phyloP scores from a whole-genome alignment of 2,113 vertebrate genomes.

The Athene cunicularia region DNA sequence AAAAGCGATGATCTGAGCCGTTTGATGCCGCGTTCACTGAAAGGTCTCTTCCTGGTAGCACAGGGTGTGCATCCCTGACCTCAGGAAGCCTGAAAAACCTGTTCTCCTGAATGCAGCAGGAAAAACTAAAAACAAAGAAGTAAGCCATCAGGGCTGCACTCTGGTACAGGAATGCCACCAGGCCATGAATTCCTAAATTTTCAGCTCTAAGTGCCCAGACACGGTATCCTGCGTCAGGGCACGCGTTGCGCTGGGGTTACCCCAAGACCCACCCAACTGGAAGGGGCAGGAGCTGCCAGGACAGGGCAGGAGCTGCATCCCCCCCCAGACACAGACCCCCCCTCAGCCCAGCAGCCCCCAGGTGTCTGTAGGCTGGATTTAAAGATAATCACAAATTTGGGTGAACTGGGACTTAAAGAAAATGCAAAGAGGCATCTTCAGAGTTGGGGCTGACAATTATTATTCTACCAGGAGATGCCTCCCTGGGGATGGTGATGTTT shows the following conservation, averaged over 20 bases:
- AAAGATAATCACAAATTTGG: not conserved
- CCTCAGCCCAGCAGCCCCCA: not conserved
- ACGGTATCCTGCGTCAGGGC: rapidly evolving
- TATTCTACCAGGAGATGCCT: not conserved
- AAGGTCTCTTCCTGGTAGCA: slow-evolving; percentile 43
- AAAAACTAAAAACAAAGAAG: slow-evolving; percentile 48
- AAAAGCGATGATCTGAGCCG: not conserved
- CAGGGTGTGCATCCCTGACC: slow-evolving; percentile 61
- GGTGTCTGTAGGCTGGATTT: not conserved
- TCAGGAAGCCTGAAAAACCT: slow-evolving; percentile 65
- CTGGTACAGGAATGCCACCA: not conserved
- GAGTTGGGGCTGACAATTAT: not conserved
- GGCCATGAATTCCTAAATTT: not conserved
- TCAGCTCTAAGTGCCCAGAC: not conserved
- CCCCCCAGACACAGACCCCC: no score
- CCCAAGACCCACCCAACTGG: not conserved
- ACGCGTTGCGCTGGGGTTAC: not conserved
- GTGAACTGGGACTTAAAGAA: not conserved
- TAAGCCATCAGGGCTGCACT: not conserved
- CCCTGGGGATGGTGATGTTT: not conserved
- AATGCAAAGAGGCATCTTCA: not conserved
- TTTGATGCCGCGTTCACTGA: not conserved
- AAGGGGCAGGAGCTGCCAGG: not conserved
- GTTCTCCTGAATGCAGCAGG: slow-evolving; percentile 40
- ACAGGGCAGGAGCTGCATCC: not conserved